These are phyloP conservation scores for Drosophila suboccidentalis DNA, from an alignment of 2,888 invertebrate species.

Conservation along the genomic window DNA sequence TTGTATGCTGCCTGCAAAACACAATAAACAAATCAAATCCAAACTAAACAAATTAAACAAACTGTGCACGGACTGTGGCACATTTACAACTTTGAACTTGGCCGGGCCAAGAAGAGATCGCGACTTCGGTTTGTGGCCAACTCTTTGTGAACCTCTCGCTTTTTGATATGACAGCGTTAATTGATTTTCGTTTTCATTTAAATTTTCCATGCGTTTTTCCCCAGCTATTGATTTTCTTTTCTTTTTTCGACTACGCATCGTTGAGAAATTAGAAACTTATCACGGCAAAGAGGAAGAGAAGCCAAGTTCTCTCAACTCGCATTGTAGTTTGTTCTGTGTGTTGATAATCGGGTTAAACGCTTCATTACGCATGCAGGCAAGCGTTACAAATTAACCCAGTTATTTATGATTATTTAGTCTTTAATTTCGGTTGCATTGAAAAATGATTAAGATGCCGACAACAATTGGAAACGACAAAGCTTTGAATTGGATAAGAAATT, in stretches of 20 bases:
- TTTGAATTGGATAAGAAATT: slow-evolving; percentile 9
- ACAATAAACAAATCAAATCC: slow-evolving; percentile 17
- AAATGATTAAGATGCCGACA: slow-evolving; percentile 64
- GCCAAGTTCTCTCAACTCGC: slow-evolving; percentile 10
- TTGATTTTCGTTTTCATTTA: slow-evolving; percentile 76
- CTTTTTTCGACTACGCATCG: slow-evolving; percentile 36
- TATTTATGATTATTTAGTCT: slow-evolving; percentile 76
- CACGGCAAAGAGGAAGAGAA: slow-evolving; percentile 6
- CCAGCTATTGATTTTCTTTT: slow-evolving; percentile 6
- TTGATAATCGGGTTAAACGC: slow-evolving; percentile 72
- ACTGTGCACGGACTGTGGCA: slow-evolving; percentile 62
- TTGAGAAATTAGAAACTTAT: slow-evolving; percentile 45
- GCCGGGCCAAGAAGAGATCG: slow-evolving; percentile 51
- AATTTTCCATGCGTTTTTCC: slow-evolving; percentile 40
- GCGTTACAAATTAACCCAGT: slow-evolving; percentile 83
- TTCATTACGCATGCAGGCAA: slow-evolving; percentile 77
- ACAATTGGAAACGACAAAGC: slow-evolving; percentile 15
- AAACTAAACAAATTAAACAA: slow-evolving; percentile 61
- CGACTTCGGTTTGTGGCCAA: slow-evolving; percentile 22
- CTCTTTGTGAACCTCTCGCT: slow-evolving; percentile 1
- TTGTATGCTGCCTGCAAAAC: slow-evolving; percentile 63
- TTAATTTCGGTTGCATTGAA: slow-evolving; percentile 50
- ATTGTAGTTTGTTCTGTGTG: background rate
- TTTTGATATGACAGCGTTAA: slow-evolving; percentile 72
- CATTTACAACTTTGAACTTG: slow-evolving; percentile 83